Conservation (phyloP, 2,797 vertebrate species). For the Danionella dracula region DNA sequence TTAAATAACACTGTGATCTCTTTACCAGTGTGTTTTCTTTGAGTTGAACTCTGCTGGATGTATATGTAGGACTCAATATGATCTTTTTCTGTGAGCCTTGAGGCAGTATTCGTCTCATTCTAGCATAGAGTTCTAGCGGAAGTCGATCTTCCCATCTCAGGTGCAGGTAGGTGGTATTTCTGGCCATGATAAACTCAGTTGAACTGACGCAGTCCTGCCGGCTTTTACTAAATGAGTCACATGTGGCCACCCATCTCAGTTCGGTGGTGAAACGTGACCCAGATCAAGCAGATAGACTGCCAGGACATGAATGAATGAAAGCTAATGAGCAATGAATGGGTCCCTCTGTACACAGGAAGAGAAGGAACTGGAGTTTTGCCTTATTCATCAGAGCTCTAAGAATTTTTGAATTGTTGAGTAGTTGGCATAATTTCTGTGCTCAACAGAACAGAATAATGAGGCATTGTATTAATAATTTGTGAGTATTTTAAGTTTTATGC, state of each 20-base stretch:
- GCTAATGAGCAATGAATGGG: conserved; percentile 1
- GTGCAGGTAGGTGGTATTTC: background rate
- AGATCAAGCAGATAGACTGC: background rate
- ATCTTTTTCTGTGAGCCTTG: background rate
- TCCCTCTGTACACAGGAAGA: background rate
- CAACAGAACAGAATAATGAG: too few species aligned
- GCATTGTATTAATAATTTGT: too few species aligned
- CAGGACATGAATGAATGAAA: conserved; percentile 14
- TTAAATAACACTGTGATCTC: conserved; percentile 18
- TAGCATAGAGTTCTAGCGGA: too few species aligned
- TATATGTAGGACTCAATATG: background rate
- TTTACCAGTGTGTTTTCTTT: background rate
- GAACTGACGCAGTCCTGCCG: background rate
- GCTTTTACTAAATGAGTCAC: conserved; percentile 2
- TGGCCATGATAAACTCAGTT: background rate
- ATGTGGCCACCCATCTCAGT: background rate
- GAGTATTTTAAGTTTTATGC: too few species aligned
- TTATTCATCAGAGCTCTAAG: background rate
- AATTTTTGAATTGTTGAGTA: too few species aligned
- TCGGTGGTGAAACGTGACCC: conserved; percentile 17
- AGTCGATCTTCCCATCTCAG: background rate
- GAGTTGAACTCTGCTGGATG: background rate
- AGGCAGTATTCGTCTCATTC: background rate
- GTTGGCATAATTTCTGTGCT: too few species aligned
- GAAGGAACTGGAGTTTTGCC: background rate